A percentile compares a stretch with the other conserved stretches of the same genome.
These are phyloP conservation scores for Arbacia lixula DNA, from an alignment of 53 echinoderm and acorn worm species.

Conservation along the genomic window DNA sequence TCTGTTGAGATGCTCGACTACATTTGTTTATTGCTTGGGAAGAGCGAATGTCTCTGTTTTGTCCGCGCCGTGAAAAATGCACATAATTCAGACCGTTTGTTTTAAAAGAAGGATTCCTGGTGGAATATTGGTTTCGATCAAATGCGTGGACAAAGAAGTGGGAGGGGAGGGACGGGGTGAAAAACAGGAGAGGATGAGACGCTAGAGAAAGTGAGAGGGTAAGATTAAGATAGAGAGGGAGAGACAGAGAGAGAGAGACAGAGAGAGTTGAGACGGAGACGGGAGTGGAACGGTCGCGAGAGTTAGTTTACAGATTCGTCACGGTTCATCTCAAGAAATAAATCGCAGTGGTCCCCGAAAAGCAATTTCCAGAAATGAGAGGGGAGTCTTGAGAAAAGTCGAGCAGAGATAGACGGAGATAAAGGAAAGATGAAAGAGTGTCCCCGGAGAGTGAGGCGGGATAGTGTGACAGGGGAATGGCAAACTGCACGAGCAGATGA, in stretches of 20 bases:
- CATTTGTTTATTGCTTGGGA: too few species aligned
- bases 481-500: background rate
- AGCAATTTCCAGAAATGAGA: too few species aligned
- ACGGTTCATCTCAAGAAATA: slow-evolving; percentile 28
- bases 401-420: slow-evolving; percentile 3
- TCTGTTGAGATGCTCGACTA: too few species aligned
- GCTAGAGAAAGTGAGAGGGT: too few species aligned
- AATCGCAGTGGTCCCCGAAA: slow-evolving; percentile 10
- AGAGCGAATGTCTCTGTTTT: too few species aligned
- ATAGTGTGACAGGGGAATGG: too few species aligned
- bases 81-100: too few species aligned
- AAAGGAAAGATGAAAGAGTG: background rate
- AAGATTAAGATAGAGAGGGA: too few species aligned
- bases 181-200: too few species aligned
- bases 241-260: background rate
- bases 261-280: slow-evolving; percentile 18
- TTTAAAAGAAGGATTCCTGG: too few species aligned
- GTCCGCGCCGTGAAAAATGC: too few species aligned
- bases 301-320: slow-evolving; percentile 26
- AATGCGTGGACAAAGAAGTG: slow-evolving; percentile 25
- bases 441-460: too few species aligned
- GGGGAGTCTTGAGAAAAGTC: background rate
- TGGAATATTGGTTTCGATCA: slow-evolving; percentile 43
- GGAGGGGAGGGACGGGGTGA: background rate
- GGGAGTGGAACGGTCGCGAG: background rate